Evolutionary conservation across 2,113 vertebrate genomes (phyloP), one percentile per base, ranked within the genome.

Genomic region (Nycticorax nycticorax): DNA sequence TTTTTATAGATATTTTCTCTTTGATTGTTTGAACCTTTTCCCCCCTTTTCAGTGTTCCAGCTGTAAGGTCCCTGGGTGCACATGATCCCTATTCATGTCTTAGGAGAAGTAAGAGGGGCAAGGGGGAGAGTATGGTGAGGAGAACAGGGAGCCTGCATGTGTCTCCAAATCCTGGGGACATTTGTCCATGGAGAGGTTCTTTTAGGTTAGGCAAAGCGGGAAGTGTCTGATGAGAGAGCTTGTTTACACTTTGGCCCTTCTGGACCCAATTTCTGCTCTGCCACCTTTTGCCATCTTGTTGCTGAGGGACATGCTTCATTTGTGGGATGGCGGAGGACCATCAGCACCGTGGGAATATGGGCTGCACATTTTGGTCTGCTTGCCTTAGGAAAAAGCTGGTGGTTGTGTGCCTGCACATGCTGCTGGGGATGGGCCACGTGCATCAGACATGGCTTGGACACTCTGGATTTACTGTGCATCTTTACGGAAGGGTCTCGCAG

Each of bases 401-500:
- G 71, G 71, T 19, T 24, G 12, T 8, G 32, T 13, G 6, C 27
- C 45, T 41, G 30, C 7, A 4, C 1, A 1, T 74, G 59, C 26
- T 79, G 19, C 71, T 45, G 53, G 16, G n/a, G 20, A 30, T 2
- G 1, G 33, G n/a, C 47, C 5, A 8, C 3, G 0, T 3, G 53
- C 1, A 1, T 43, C 16, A 9, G 10, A 21, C 1, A 3, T 28
- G 73, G 28, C 52, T 59, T 0, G 2, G 68, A 41, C 12, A 2
- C 39, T 53, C 45, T 5, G 39, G 45, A 9, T 75, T 76, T 33
- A 4, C 39, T 35, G 11, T 1, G 1, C 2, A 9, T 17, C n/a
- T 59, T 50, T 48, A 11, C 0, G 1, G 30, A 24, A 63, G 21
- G 23, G 37, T 55, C 14, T 76, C 0, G 0, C 2, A 16, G 22